These are phyloP conservation scores for Tauraco hartlaubi DNA, from an alignment of 2,797 vertebrate species.

Conservation along the genomic window DNA sequence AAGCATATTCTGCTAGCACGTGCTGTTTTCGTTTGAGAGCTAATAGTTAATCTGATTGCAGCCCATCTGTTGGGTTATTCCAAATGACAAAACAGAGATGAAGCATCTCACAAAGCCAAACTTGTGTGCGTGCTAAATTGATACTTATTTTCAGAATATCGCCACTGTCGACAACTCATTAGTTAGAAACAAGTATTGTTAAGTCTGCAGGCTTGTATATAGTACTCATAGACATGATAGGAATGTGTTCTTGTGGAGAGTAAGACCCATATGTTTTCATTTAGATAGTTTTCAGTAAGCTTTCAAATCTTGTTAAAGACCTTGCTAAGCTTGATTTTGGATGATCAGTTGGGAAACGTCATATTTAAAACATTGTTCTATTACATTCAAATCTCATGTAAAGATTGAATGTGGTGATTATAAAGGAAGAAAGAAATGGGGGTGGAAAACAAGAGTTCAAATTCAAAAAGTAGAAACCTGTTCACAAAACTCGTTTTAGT, in stretches of 20 bases:
- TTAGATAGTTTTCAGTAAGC: conserved; percentile 30
- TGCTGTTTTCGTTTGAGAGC: neutral
- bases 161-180: neutral
- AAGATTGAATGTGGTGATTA: neutral
- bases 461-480: neutral
- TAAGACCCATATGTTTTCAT: conserved; percentile 15
- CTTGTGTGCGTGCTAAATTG: neutral
- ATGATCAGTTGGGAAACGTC: conserved; percentile 11
- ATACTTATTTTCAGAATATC: neutral
- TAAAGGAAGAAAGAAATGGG: neutral
- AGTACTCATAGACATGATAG: neutral
- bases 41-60: neutral
- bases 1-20: neutral
- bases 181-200: neutral
- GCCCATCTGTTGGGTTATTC: neutral
- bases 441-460: neutral
- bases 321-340: conserved; percentile 21
- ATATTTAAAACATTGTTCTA: neutral
- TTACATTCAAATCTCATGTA: neutral
- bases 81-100: neutral
- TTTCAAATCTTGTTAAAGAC: conserved; percentile 45
- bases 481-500: neutral
- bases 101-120: neutral
- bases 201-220: neutral
- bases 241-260: neutral